Percentiles rank a stretch among this genome's conserved stretches.
Evolutionary conservation across 2,113 vertebrate genomes (phyloP).

Genomic region (Alexandromys fortis): DNA sequence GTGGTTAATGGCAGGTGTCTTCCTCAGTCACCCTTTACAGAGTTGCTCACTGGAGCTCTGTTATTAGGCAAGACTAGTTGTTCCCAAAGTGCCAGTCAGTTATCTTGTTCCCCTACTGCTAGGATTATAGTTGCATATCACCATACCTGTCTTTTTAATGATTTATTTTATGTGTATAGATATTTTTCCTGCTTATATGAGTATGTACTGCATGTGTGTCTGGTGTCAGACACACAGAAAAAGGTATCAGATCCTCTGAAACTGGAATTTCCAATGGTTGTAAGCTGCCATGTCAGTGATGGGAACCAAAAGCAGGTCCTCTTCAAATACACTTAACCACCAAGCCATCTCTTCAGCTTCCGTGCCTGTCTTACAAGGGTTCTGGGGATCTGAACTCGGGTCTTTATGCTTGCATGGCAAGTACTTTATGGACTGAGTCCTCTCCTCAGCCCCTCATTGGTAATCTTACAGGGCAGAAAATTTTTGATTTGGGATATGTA

Average conservation of each 20-base stretch:
- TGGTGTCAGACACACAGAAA: no score
- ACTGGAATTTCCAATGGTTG: not conserved
- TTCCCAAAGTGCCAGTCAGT: not conserved
- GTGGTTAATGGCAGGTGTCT: not conserved
- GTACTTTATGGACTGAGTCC: not conserved
- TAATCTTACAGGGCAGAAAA: conserved; percentile 30
- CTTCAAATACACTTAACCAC: not conserved
- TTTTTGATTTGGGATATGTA: conserved; percentile 42
- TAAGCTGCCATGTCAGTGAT: not conserved
- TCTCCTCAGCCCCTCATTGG: not conserved
- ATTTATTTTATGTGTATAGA: not conserved
- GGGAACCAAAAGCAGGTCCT: not conserved
- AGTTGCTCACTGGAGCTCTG: not conserved
- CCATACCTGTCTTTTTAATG: not conserved
- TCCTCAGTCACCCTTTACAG: not conserved
- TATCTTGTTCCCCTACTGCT: not conserved
- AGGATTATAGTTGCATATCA: not conserved
- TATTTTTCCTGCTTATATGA: not conserved
- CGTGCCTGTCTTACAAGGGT: not conserved
- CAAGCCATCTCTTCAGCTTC: not conserved
- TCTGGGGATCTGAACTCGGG: not conserved
- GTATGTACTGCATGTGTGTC: not conserved
- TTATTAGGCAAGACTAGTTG: not conserved
- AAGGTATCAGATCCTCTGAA: not conserved
- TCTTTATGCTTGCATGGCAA: not conserved